Percentiles rank a stretch among this genome's conserved stretches.
Evolutionary conservation across 2,888 invertebrate genomes (phyloP).

Genomic region (Timandra comae): DNA sequence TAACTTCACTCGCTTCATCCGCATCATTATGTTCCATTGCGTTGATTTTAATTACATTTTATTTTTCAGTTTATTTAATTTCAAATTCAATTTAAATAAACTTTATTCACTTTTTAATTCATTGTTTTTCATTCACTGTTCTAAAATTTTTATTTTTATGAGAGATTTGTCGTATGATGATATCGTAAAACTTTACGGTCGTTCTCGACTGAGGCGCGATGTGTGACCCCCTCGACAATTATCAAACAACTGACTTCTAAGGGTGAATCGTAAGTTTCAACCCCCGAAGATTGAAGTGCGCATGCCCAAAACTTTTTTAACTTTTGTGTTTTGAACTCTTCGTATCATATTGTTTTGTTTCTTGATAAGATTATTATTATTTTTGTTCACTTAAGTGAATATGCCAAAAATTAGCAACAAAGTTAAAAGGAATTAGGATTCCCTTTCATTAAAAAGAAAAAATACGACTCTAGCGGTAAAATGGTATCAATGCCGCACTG

Average conservation of each 20-base stretch:
- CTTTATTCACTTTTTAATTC: no score
- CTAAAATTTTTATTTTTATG: neutral
- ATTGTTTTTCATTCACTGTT: slow-evolving; percentile 7
- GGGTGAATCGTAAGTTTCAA: slow-evolving; percentile 43
- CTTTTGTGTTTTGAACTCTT: slow-evolving; percentile 12
- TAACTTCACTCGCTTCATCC: slow-evolving; percentile 33
- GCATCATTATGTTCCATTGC: slow-evolving; percentile 61
- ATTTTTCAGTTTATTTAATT: no score
- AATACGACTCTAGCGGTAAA: no score
- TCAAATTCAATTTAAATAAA: no score
- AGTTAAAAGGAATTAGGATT: no score
- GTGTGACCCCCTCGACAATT: slow-evolving; percentile 26
- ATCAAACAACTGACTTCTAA: slow-evolving; percentile 41
- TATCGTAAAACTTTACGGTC: slow-evolving; percentile 46
- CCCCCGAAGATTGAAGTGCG: slow-evolving; percentile 36
- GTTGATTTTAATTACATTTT: slow-evolving; percentile 12
- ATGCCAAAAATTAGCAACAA: no score
- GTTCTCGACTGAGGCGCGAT: slow-evolving; percentile 14
- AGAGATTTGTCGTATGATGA: slow-evolving; percentile 1
- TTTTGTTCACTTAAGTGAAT: no score
- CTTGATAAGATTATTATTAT: no score
- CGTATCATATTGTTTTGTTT: no score
- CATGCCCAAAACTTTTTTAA: slow-evolving; percentile 47
- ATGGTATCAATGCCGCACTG: no score
- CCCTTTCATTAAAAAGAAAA: no score